Evolutionary conservation across 2,888 invertebrate species (phyloP), one percentile per base, ranked within the genome.

Genomic region (Conomelus anceps): DNA sequence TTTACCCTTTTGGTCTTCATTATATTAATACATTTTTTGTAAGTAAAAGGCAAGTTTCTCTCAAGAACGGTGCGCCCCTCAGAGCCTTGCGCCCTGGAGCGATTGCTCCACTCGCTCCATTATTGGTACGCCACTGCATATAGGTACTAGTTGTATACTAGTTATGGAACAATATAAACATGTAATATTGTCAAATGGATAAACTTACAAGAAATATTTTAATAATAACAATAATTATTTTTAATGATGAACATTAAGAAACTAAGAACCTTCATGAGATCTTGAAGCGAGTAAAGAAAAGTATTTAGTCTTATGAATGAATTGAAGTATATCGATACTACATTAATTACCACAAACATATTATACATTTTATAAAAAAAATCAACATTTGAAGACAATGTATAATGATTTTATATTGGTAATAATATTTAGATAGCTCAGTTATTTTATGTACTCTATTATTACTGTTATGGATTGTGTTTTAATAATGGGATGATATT

Each of bases 71-170:
- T n/a, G n/a, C n/a, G n/a, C n/a, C n/a, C n/a, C n/a, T n/a, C n/a
- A n/a, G n/a, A n/a, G n/a, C n/a, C n/a, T n/a, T n/a, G n/a, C n/a
- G n/a, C n/a, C n/a, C n/a, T n/a, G n/a, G n/a, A n/a, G n/a, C n/a
- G n/a, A n/a, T n/a, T n/a, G n/a, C n/a, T n/a, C n/a, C n/a, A n/a
- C n/a, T n/a, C n/a, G n/a, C n/a, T n/a, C n/a, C n/a, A n/a, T n/a
- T n/a, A n/a, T n/a, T n/a, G n/a, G n/a, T n/a, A n/a, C n/a, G n/a
- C n/a, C n/a, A n/a, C n/a, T n/a, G n/a, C n/a, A n/a, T n/a, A n/a
- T n/a, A n/a, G n/a, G n/a, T n/a, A n/a, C n/a, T n/a, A 87, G 84
- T 89, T 89, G 89, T 89, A 89, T 84, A 89, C 86, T 89, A 89
- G 89, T 88, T 86, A 89, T 24, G 34, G 86, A 24, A 88, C 22